Conservation (phyloP, 2,888 invertebrate genomes). For the Clunio marinus region DNA sequence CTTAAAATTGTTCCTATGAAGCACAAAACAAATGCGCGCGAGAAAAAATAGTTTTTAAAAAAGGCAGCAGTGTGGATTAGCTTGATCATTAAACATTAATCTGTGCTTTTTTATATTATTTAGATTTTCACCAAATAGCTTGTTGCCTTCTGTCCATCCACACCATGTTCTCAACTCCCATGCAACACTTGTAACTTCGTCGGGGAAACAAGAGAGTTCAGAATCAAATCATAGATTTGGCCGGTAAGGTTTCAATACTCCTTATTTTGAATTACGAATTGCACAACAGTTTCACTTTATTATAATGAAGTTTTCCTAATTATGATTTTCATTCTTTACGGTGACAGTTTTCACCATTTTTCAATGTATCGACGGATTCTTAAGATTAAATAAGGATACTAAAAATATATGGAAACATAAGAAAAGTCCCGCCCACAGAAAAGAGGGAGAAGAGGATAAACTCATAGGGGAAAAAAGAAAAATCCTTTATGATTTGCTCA, state of each 20-base stretch:
- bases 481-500: neutral
- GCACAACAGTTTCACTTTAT: too few relatives aligned
- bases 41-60: too few relatives aligned
- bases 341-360: neutral
- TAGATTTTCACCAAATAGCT: conserved; percentile 84
- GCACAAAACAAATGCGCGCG: too few relatives aligned
- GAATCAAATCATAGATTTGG: conserved; percentile 72
- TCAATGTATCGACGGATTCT: too few relatives aligned
- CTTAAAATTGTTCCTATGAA: too few relatives aligned
- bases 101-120: conserved; percentile 50
- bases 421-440: conserved; percentile 29
- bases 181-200: conserved; percentile 70
- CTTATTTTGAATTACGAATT: neutral
- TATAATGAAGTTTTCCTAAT: too few relatives aligned
- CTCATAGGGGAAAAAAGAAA: neutral
- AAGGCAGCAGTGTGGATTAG: too few relatives aligned
- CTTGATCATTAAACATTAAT: neutral
- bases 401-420: too few relatives aligned
- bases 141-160: conserved; percentile 74
- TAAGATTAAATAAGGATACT: too few relatives aligned
- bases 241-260: conserved; percentile 49
- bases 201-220: conserved; percentile 67
- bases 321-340: too few relatives aligned
- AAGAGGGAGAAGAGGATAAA: conserved; percentile 6
- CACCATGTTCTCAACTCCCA: conserved; percentile 69